Percentiles rank a stretch among this genome's conserved stretches.
Conservation (phyloP, 2,797 vertebrate genomes). For the Leptodactylus fallax region DNA sequence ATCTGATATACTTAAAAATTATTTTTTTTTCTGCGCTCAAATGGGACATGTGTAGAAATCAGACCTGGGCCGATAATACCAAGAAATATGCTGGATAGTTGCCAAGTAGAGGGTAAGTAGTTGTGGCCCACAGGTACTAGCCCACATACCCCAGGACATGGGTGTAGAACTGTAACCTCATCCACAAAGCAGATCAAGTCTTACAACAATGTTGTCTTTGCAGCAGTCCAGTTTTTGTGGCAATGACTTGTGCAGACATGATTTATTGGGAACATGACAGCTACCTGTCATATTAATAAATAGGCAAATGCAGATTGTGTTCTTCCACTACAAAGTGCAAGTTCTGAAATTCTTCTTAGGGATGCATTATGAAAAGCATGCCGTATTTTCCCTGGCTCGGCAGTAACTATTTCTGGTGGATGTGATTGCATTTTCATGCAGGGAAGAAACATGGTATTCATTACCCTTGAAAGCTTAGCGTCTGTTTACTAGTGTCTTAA, state of each 20-base stretch:
- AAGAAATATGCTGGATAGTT: too few species aligned
- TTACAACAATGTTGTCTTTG: background rate
- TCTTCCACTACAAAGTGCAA: background rate
- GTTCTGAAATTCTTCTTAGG: background rate
- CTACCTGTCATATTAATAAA: slow-evolving; percentile 14
- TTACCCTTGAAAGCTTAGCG: slow-evolving; percentile 20
- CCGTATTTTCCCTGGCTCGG: background rate
- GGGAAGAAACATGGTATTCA: slow-evolving; percentile 5
- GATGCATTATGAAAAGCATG: background rate
- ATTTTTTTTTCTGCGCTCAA: too few species aligned
- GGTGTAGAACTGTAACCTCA: background rate
- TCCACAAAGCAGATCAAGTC: background rate
- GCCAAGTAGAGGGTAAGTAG: too few species aligned
- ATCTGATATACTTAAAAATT: too few species aligned
- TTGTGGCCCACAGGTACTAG: background rate
- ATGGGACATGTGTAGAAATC: too few species aligned
- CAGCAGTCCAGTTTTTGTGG: background rate
- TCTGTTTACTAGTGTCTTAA: slow-evolving; percentile 6
- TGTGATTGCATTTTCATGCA: slow-evolving; percentile 26
- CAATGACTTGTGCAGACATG: background rate
- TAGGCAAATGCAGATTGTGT: background rate
- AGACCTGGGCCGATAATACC: too few species aligned
- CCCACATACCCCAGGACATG: background rate
- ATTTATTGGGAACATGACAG: background rate
- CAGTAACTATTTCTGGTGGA: slow-evolving; percentile 24